phyloP scores from a whole-genome alignment of 2,888 invertebrate genomes.

The Anoplius nigerrimus region DNA sequence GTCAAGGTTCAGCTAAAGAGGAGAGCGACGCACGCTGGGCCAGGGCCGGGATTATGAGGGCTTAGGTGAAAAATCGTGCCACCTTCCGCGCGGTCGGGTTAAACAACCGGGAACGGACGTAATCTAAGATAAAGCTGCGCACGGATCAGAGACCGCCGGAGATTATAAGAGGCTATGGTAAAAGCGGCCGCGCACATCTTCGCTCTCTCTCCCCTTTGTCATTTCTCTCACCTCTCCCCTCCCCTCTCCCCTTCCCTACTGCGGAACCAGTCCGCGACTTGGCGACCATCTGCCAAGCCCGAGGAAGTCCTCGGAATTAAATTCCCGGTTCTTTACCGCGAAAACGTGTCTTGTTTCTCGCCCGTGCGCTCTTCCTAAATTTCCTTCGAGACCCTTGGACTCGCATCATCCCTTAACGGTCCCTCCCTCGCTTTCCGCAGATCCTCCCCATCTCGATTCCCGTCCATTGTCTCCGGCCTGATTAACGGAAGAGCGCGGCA shows the following conservation, averaged over 20 bases:
- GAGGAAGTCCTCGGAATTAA: neutral
- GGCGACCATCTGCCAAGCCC: neutral
- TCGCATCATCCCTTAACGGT: too few species aligned
- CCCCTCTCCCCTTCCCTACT: neutral
- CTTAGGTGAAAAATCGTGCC: constrained; percentile 6
- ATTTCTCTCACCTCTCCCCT: neutral
- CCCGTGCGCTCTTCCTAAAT: too few species aligned
- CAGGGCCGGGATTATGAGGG: neutral
- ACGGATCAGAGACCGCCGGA: neutral
- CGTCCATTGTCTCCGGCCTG: neutral
- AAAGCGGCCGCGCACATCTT: too few species aligned
- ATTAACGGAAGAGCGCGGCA: neutral
- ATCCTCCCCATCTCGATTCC: too few species aligned
- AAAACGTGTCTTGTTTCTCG: constrained; percentile 9
- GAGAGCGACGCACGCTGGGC: too few species aligned
- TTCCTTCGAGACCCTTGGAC: too few species aligned
- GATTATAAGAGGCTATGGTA: too few species aligned
- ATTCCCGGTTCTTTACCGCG: constrained; percentile 3
- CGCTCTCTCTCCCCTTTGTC: neutral
- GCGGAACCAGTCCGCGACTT: neutral
- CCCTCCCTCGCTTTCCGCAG: too few species aligned
- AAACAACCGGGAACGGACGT: constrained; percentile 2
- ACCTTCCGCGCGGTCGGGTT: neutral
- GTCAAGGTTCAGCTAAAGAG: too few species aligned
- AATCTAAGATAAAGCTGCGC: constrained; percentile 5